Conservation (phyloP, 1,140 invertebrate genomes). For the Macrocentrus cingulum region DNA sequence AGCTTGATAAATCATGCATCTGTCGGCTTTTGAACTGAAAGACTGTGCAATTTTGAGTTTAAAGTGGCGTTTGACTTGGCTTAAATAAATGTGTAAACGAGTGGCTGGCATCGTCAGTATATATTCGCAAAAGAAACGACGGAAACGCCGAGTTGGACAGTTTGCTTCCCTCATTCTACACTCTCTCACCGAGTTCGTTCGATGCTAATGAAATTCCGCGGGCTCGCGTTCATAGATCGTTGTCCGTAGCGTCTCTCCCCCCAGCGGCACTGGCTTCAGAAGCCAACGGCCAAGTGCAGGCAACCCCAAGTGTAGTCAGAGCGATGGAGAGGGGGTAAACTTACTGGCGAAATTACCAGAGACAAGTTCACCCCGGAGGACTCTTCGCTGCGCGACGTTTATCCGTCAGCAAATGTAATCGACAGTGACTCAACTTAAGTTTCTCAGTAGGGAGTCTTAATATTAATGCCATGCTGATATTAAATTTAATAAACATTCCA, state of each 20-base stretch:
- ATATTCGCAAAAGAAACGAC: conserved; percentile 21
- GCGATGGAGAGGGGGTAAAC: no score
- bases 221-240: conserved; percentile 30
- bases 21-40: not conserved
- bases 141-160: conserved; percentile 29
- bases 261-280: not conserved
- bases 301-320: no score
- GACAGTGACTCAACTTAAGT: no score
- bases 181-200: conserved; percentile 34
- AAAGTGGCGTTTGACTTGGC: not conserved
- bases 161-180: conserved; percentile 4
- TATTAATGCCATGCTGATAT: no score
- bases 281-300: not conserved
- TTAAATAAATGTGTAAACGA: conserved; percentile 11
- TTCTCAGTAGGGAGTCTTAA: no score
- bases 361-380: no score
- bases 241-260: conserved; percentile 20
- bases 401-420: no score
- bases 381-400: no score
- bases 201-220: conserved; percentile 49
- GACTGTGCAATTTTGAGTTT: not conserved
- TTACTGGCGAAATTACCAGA: no score
- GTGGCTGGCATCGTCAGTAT: not conserved
- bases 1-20: not conserved
- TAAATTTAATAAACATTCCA: no score